Conservation (phyloP, 2,888 invertebrate species). For the Diploptera punctata region DNA sequence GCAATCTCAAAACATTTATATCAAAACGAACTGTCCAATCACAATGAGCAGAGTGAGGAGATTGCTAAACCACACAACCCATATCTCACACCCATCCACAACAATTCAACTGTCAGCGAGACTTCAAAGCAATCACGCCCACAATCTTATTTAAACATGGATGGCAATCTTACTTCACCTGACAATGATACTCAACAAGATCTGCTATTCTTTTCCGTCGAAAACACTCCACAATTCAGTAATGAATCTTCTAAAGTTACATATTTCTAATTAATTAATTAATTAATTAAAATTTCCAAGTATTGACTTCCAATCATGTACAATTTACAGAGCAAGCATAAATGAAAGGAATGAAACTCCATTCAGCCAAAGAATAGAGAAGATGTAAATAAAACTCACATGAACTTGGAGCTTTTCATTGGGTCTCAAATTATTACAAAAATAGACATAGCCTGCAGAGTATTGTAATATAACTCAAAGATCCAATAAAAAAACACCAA, state of each 20-base stretch:
- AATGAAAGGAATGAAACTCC: too few species aligned
- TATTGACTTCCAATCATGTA: not conserved
- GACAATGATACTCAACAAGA: conserved; percentile 20
- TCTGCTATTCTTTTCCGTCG: not conserved
- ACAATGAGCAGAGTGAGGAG: too few species aligned
- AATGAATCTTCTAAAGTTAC: conserved; percentile 24
- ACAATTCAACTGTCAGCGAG: not conserved
- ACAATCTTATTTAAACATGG: conserved; percentile 7
- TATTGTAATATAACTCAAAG: too few species aligned
- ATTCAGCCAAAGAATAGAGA: too few species aligned
- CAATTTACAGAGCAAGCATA: too few species aligned
- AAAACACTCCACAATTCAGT: conserved; percentile 1
- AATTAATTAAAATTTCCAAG: not conserved
- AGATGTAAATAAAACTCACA: too few species aligned
- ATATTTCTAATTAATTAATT: conserved; percentile 15
- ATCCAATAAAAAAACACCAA: too few species aligned
- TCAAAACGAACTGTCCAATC: not conserved
- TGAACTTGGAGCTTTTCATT: too few species aligned
- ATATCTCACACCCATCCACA: conserved; percentile 33
- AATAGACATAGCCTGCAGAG: too few species aligned
- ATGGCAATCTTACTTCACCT: not conserved
- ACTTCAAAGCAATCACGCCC: not conserved
- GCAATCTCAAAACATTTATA: not conserved
- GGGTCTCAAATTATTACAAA: too few species aligned
- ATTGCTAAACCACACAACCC: conserved; percentile 1